Conservation (phyloP, 2,113 vertebrate species). For the Tinamus guttatus region DNA sequence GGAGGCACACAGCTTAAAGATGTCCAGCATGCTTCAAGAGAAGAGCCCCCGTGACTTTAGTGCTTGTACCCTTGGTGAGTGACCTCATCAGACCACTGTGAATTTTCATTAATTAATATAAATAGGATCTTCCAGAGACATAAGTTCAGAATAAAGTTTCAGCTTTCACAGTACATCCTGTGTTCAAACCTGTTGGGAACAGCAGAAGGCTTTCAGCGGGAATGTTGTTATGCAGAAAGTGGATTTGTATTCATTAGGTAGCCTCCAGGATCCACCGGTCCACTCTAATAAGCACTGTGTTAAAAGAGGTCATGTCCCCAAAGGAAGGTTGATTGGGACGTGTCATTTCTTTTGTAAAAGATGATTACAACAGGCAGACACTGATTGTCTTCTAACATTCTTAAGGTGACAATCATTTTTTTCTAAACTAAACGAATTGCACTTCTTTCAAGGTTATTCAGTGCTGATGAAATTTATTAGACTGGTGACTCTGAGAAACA, state of each 20-base stretch:
- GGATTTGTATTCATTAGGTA: constrained; percentile 26
- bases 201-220: not conserved
- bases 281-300: constrained; percentile 10
- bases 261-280: not conserved
- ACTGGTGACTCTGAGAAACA: not conserved
- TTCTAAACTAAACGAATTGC: not conserved
- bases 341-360: constrained; percentile 28
- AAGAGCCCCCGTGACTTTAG: not conserved
- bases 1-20: not conserved
- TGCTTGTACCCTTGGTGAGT: not conserved
- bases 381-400: not conserved
- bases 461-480: not conserved
- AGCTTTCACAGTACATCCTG: not conserved
- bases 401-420: not conserved
- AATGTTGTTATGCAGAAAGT: not conserved
- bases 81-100: not conserved
- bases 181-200: fast-evolving
- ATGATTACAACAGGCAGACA: not conserved
- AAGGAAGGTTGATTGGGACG: not conserved
- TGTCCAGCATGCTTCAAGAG: not conserved
- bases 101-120: not conserved
- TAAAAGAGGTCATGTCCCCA: constrained; percentile 12
- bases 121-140: not conserved
- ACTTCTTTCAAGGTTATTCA: constrained; percentile 2
- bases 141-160: not conserved